A percentile compares a stretch with the other conserved stretches of the same genome.
Conservation (phyloP, 2,888 invertebrate genomes). For the Stenchaetothrips biformis region DNA sequence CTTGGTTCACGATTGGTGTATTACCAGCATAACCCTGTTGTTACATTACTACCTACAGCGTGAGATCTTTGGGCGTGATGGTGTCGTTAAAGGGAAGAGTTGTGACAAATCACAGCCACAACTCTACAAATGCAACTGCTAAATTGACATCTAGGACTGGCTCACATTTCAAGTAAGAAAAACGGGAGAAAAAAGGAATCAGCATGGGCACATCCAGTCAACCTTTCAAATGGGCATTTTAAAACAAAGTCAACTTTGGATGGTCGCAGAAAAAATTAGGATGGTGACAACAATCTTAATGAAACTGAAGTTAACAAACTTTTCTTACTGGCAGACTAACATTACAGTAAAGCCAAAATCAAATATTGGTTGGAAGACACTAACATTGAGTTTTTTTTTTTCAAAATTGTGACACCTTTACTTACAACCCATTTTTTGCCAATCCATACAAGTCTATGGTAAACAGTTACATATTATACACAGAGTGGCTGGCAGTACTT, state of each 20-base stretch:
- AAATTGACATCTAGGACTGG: neutral
- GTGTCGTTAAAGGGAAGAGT: conserved; percentile 12
- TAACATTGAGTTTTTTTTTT: too few species aligned
- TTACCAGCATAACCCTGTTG: conserved; percentile 1
- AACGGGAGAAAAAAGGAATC: neutral
- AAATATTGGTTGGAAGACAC: too few species aligned
- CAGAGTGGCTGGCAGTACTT: neutral
- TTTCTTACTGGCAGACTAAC: neutral
- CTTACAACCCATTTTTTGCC: neutral
- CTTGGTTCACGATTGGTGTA: neutral
- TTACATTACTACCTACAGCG: conserved; percentile 1
- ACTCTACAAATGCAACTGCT: neutral
- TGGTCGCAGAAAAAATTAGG: neutral
- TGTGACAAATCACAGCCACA: conserved; percentile 23
- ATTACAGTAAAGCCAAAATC: neutral
- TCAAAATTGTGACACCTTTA: too few species aligned
- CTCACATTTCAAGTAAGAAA: neutral
- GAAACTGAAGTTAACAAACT: neutral
- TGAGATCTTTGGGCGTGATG: conserved; percentile 24
- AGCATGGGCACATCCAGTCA: too few species aligned
- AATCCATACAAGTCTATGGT: neutral
- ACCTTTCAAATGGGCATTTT: too few species aligned
- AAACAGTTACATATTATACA: neutral
- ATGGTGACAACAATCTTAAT: neutral
- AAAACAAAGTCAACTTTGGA: neutral